Conservation (phyloP, 2,797 vertebrate genomes). For the Enteromius unitaeniatus region DNA sequence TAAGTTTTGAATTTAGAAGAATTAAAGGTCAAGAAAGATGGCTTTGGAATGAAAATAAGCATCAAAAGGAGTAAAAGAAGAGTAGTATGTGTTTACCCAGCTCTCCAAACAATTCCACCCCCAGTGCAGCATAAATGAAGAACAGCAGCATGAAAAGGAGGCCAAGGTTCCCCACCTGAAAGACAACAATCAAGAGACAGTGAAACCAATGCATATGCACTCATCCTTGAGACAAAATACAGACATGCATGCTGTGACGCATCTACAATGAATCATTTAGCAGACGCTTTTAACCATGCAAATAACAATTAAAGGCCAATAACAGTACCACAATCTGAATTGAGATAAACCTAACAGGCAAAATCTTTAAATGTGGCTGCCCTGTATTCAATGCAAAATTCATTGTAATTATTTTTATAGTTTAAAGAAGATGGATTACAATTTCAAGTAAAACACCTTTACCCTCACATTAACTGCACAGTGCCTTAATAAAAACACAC, state of each 20-base stretch:
- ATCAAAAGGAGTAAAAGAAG: slow-evolving; percentile 25
- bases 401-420: neutral
- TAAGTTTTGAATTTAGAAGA: slow-evolving; percentile 29
- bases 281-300: neutral
- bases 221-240: neutral
- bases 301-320: slow-evolving; percentile 2
- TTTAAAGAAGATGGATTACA: neutral
- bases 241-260: neutral
- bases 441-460: neutral
- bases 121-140: slow-evolving; percentile 98
- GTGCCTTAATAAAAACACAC: neutral
- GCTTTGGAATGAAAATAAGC: neutral
- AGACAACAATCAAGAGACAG: slow-evolving; percentile 53
- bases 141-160: slow-evolving; percentile 99
- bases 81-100: slow-evolving; percentile 81
- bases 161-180: slow-evolving; percentile 96
- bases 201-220: slow-evolving; percentile 7
- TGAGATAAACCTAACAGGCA: neutral
- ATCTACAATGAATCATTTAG: slow-evolving; percentile 2
- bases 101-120: slow-evolving; percentile 98
- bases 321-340: neutral
- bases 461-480: neutral
- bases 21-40: neutral
- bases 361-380: neutral
- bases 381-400: neutral